Evolutionary conservation across 2,797 vertebrate genomes (phyloP).

Genomic region (Gambusia yucatana): DNA sequence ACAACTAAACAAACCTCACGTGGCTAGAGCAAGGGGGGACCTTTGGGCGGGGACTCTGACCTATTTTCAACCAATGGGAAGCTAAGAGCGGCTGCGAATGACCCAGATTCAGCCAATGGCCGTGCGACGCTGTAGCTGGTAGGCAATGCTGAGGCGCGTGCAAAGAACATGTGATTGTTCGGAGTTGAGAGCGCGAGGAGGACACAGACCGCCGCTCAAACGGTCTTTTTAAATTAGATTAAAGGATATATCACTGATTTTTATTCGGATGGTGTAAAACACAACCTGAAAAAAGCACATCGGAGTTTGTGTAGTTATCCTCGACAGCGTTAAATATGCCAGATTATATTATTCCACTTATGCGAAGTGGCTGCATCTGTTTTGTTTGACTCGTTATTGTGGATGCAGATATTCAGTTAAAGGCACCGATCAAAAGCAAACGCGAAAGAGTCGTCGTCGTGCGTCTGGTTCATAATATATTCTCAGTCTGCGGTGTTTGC

Average conservation of each 20-base stretch:
- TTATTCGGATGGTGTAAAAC: not conserved
- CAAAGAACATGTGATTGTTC: conserved; percentile 75
- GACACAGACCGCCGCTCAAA: not conserved
- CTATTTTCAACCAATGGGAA: conserved; percentile 88
- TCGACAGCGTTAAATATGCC: not conserved
- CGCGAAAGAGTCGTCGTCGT: not conserved
- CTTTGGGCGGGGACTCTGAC: conserved; percentile 87
- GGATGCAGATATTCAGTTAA: not conserved
- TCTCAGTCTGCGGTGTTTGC: not conserved
- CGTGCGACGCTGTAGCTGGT: conserved; percentile 59
- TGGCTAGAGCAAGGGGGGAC: conserved; percentile 74
- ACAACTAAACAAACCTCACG: conserved; percentile 56
- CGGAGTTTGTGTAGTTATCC: not conserved
- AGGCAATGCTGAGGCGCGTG: conserved; percentile 79
- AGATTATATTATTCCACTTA: not conserved
- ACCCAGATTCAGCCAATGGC: conserved; percentile 86
- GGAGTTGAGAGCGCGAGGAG: conserved; percentile 36
- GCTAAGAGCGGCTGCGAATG: conserved; percentile 75
- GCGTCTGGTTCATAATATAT: not conserved
- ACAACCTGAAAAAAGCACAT: not conserved
- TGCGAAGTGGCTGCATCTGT: not conserved
- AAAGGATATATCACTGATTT: not conserved
- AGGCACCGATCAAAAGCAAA: not conserved
- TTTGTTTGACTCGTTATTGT: not conserved
- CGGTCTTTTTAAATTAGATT: not conserved